Percentiles rank a stretch among this genome's conserved stretches.
phyloP scores from a whole-genome alignment of 2,888 invertebrate species.

The Amphipyra berbera region DNA sequence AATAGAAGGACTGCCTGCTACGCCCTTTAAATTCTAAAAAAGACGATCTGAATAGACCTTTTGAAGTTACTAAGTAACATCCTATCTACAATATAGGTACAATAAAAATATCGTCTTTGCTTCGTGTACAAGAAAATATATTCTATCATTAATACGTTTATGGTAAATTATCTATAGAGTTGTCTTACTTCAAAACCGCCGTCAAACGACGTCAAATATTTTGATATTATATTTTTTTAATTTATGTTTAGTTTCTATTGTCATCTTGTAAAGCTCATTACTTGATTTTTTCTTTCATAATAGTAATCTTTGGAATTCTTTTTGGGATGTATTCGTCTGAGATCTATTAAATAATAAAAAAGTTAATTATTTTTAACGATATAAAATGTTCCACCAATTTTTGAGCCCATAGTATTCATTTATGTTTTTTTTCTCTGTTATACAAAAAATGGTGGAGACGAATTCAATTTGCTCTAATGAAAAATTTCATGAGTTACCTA shows the following conservation, averaged over 20 bases:
- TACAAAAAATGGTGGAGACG: conserved; percentile 7
- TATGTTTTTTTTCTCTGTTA: conserved; percentile 4
- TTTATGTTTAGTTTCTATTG: conserved; percentile 74
- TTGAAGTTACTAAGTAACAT: conserved; percentile 47
- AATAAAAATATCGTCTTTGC: conserved; percentile 60
- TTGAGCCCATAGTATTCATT: no score
- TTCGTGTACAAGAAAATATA: conserved; percentile 59
- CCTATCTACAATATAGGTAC: conserved; percentile 53
- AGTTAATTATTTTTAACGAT: conserved; percentile 41
- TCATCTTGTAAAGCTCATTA: conserved; percentile 81
- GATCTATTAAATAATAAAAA: conserved; percentile 67
- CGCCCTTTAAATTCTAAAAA: conserved; percentile 39
- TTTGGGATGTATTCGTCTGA: conserved; percentile 78
- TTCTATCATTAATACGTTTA: conserved; percentile 51
- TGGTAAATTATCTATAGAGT: conserved; percentile 46
- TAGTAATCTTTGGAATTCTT: conserved; percentile 74
- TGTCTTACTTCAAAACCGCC: conserved; percentile 59
- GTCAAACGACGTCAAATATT: conserved; percentile 71
- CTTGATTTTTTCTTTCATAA: conserved; percentile 55
- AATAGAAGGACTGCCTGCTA: conserved; percentile 20
- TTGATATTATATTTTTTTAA: conserved; percentile 66
- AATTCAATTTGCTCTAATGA: conserved; percentile 13
- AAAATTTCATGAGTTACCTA: conserved; percentile 12
- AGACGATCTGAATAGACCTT: conserved; percentile 34
- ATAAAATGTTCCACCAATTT: conserved; percentile 7